Percentiles rank a stretch among this genome's conserved stretches.
phyloP scores from a whole-genome alignment of 2,797 vertebrate genomes.

The Malacoctenus gilli region DNA sequence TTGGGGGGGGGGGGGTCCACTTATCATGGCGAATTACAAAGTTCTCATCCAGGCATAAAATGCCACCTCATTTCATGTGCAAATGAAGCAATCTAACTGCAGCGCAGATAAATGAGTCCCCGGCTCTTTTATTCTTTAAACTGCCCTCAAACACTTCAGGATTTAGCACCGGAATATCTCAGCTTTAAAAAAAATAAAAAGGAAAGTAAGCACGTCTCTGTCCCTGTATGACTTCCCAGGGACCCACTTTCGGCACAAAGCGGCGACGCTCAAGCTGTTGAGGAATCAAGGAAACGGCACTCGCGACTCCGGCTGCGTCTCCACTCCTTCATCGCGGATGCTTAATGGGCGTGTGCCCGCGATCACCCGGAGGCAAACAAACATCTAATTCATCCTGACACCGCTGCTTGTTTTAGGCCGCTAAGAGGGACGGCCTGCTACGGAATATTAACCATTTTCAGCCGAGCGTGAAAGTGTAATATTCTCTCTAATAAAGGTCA shows the following conservation, averaged over 20 bases:
- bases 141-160: constrained; percentile 1
- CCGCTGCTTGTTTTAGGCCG: no score
- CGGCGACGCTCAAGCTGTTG: background rate
- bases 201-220: no score
- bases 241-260: constrained; percentile 11
- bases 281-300: background rate
- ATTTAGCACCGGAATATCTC: constrained; percentile 25
- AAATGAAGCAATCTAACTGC: constrained; percentile 49
- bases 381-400: no score
- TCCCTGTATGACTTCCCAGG: constrained; percentile 16
- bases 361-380: no score
- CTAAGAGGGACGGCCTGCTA: no score
- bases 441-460: no score
- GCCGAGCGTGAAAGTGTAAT: no score
- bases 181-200: background rate
- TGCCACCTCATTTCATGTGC: constrained; percentile 43
- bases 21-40: constrained; percentile 41
- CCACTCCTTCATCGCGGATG: constrained; percentile 11
- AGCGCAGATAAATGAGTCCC: constrained; percentile 38
- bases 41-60: constrained; percentile 42
- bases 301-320: constrained; percentile 5
- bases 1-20: constrained; percentile 33
- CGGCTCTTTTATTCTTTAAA: constrained; percentile 36
- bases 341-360: constrained; percentile 7
- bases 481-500: no score